phyloP scores from a whole-genome alignment of 2,797 vertebrate genomes.

The Sebastes trivittatus region DNA sequence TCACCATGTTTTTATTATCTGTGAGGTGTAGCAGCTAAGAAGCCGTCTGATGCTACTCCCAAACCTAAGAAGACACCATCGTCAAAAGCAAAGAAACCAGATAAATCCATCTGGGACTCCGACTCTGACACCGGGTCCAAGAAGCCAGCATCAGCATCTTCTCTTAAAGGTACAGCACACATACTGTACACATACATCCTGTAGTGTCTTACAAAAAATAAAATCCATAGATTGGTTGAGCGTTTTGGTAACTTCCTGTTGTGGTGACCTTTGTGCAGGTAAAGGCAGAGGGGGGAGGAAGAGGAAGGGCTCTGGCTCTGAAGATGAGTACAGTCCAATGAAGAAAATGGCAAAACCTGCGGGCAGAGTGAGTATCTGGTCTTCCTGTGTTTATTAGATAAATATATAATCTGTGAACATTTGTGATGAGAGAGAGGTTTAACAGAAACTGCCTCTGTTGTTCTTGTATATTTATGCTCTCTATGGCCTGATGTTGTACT shows the following conservation, averaged over 20 bases:
- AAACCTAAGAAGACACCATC: slow-evolving; percentile 88
- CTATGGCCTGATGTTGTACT: too few relatives aligned
- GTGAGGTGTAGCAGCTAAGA: slow-evolving; percentile 82
- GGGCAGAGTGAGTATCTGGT: slow-evolving; percentile 82
- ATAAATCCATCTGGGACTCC: slow-evolving; percentile 91
- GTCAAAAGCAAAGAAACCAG: slow-evolving; percentile 93
- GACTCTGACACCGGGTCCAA: slow-evolving; percentile 93
- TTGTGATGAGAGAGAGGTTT: neutral
- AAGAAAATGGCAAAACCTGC: slow-evolving; percentile 85
- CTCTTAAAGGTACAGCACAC: slow-evolving; percentile 83
- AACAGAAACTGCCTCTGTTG: neutral
- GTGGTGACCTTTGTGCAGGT: slow-evolving; percentile 69
- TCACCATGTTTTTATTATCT: neutral
- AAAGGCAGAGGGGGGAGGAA: slow-evolving; percentile 95
- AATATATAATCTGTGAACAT: neutral
- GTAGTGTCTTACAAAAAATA: rapidly evolving
- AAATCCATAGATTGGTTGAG: neutral
- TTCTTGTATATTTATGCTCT: neutral
- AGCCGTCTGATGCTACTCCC: slow-evolving; percentile 80
- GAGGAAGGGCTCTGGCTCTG: slow-evolving; percentile 93
- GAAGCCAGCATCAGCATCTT: slow-evolving; percentile 79
- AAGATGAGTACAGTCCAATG: slow-evolving; percentile 92
- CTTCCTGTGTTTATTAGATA: neutral
- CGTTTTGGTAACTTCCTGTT: neutral
- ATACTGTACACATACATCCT: neutral